phyloP scores from a whole-genome alignment of 2,113 vertebrate genomes.

The Cygnus buccinator region DNA sequence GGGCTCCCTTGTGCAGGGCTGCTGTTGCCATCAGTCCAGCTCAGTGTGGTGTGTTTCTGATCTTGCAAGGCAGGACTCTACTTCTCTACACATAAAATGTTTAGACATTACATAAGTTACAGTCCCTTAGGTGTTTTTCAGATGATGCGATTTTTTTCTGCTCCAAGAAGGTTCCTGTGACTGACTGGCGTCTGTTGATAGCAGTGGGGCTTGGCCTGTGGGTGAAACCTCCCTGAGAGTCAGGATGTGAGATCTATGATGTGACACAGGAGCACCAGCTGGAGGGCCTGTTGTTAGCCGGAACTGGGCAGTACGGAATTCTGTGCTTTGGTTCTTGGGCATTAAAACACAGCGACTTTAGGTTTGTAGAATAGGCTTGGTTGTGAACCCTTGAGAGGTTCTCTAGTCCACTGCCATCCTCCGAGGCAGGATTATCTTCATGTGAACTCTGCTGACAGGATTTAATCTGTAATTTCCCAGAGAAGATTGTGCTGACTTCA shows the following conservation, averaged over 20 bases:
- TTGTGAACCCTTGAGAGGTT: not conserved
- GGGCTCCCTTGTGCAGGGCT: not conserved
- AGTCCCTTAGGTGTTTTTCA: not conserved
- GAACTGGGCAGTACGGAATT: not conserved
- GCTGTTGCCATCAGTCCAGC: not conserved
- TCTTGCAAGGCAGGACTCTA: not conserved
- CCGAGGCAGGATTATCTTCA: not conserved
- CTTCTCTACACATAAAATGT: accelerated
- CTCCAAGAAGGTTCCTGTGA: not conserved
- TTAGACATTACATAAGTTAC: accelerated
- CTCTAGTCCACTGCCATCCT: not conserved
- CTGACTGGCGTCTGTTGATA: not conserved
- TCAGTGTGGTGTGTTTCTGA: accelerated
- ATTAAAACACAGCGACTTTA: not conserved
- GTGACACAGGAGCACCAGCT: not conserved
- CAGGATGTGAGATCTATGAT: not conserved
- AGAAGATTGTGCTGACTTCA: not conserved
- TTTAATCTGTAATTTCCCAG: not conserved
- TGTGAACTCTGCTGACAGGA: not conserved
- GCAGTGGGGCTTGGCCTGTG: not conserved
- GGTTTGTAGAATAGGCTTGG: not conserved
- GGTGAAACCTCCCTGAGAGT: not conserved
- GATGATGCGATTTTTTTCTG: not conserved
- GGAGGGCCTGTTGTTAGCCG: not conserved
- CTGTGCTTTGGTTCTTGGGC: not conserved